Base-by-base conservation (phyloP, 2,888 invertebrate species). In the Xanthostigma xanthostigma region DNA sequence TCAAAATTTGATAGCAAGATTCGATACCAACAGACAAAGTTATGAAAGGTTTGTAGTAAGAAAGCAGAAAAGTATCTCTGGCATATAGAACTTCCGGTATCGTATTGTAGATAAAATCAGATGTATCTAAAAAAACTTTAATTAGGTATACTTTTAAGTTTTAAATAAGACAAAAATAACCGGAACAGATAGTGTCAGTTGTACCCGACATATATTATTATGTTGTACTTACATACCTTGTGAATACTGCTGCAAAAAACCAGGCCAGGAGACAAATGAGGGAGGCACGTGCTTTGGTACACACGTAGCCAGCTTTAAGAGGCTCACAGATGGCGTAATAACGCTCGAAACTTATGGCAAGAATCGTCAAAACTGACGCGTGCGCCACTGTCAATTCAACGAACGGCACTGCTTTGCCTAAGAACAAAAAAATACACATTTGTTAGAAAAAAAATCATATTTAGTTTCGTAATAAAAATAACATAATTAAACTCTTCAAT, bases 381-480 rank as follows among this genome's bases (percentile, higher is more conserved):
- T 92, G 91, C 3, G 91, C 90, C 17, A 93, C 90, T 0, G 90
- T 87, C 62, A 92, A 70, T 69, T 94, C 93, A 51, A 93, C 83
- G 64, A 92, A 92, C 1, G 93, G 92, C 5, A 93, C 90, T 17
- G 89, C 83, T 64, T 91, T 86, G 72, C 93, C 94, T 93, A 75
- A 38, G 73, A 73, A 53, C 54, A 51, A 59, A 52, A 42, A 56
- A 45, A 42, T n/a, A 17, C 2, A 17, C 17, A 17, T 17, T 17
- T 17, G 17, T 17, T 4, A 17, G 17, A 17, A 17, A 17, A 17
- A 17, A 17, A 17, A 17, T 17, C 17, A 17, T 2, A 17, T 17
- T 17, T 4, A 17, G 17, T 3, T 17, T 17, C 4, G 17, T 17
- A 17, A 17, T 17, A 3, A 17, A 17, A 3, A 17, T 4, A 17